These are phyloP conservation scores for Gonatopus flavifemur DNA, from an alignment of 1,140 invertebrate genomes.

Conservation along the genomic window DNA sequence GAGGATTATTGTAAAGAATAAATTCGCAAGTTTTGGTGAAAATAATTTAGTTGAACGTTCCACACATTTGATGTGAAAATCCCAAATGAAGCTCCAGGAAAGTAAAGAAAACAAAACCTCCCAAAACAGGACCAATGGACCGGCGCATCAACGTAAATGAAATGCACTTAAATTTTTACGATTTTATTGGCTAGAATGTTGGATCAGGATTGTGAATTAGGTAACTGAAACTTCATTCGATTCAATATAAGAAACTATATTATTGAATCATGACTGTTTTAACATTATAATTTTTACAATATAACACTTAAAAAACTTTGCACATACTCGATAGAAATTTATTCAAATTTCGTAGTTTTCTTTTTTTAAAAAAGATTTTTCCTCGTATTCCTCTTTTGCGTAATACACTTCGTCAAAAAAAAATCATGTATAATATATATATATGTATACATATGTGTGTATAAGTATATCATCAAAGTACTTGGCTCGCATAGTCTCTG, in stretches of 20 bases:
- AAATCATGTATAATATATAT: not conserved
- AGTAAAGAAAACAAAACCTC: too few relatives aligned
- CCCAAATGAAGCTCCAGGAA: too few relatives aligned
- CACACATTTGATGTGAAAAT: too few relatives aligned
- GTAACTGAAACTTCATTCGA: slow-evolving; percentile 4
- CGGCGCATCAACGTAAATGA: too few relatives aligned
- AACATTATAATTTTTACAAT: slow-evolving; percentile 32
- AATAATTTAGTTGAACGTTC: too few relatives aligned
- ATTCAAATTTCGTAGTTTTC: slow-evolving; percentile 18
- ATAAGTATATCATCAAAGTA: slow-evolving; percentile 1
- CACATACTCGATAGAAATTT: too few relatives aligned
- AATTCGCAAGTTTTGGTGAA: too few relatives aligned
- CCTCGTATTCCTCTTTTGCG: not conserved
- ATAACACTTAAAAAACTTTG: slow-evolving; percentile 34
- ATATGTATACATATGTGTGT: not conserved
- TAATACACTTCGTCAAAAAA: slow-evolving; percentile 9
- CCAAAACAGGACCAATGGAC: too few relatives aligned
- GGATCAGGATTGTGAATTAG: too few relatives aligned
- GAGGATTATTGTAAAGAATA: too few relatives aligned
- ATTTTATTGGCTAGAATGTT: too few relatives aligned
- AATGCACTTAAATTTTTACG: too few relatives aligned
- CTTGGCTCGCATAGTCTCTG: slow-evolving; percentile 8
- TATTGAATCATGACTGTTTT: slow-evolving; percentile 19
- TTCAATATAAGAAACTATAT: slow-evolving; percentile 21
- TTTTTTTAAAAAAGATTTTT: slow-evolving; percentile 4